These are phyloP conservation scores for Hemiscyllium ocellatum DNA, from an alignment of 2,113 vertebrate species.

Conservation along the genomic window DNA sequence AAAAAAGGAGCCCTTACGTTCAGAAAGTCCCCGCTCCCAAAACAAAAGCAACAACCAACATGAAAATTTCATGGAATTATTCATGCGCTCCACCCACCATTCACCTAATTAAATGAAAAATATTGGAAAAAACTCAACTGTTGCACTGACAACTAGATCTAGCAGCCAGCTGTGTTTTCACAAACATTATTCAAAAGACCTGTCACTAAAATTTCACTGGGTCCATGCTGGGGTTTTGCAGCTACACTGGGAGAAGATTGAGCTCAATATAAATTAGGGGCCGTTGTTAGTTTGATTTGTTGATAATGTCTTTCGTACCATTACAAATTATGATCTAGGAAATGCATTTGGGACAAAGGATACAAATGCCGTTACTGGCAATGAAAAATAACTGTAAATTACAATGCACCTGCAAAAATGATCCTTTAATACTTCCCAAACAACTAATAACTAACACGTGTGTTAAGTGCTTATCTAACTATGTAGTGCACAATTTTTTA, in stretches of 20 bases:
- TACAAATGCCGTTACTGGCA: background rate
- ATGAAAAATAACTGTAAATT: conserved; percentile 3
- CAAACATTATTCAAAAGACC: conserved; percentile 27
- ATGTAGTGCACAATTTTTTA: background rate
- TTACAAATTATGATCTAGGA: background rate
- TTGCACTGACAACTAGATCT: conserved; percentile 7
- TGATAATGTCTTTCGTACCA: background rate
- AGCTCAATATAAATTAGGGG: conserved; percentile 12
- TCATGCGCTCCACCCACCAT: conserved; percentile 33
- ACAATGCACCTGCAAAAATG: background rate
- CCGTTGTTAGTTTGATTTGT: background rate
- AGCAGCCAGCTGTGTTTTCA: conserved; percentile 30
- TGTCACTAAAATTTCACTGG: conserved; percentile 15
- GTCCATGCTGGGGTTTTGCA: background rate
- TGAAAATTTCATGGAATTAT: conserved; percentile 32
- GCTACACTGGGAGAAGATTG: background rate
- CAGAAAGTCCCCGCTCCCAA: conserved; percentile 4
- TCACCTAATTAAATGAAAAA: conserved; percentile 34
- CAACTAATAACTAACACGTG: background rate
- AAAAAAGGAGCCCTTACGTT: background rate
- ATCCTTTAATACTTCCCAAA: background rate
- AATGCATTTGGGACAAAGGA: background rate
- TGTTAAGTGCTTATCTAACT: background rate
- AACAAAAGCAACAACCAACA: conserved; percentile 35
- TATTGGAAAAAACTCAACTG: background rate